Evolutionary conservation across 2,888 invertebrate genomes (phyloP), one percentile per base, ranked within the genome.

Genomic region (Drosophila multiciliata): DNA sequence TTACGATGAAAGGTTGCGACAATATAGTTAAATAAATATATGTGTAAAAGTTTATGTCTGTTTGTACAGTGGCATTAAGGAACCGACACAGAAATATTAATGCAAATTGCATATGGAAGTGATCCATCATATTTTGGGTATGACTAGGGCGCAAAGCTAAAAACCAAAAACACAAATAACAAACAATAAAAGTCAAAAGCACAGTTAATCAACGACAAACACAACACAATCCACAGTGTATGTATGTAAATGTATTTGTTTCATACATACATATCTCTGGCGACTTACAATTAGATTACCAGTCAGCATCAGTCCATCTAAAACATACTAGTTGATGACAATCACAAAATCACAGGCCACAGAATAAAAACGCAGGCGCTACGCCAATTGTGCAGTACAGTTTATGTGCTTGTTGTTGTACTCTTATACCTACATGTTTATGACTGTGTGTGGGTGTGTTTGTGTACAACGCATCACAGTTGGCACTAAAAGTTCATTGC

Each of bases 41-140:
- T 55, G 29, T 15, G 54, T 20, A 32, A 73, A 71, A 50, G 3
- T 17, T 36, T 23, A 26, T 45, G 23, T 23, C 23, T 45, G 15
- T 15, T 7, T 45, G 20, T 8, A 45, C 23, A 45, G 45, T 53
- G 72, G 55, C 66, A 80, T 75, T 55, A 80, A 76, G 71, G 55
- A 69, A 58, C 64, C 58, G 52, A 73, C 57, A 75, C 62, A 59
- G 12, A 79, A 73, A 71, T 78, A 88, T 89, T 90, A 89, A 88
- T 79, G 85, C 78, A 91, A 90, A 91, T 90, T 90, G 83, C 90
- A 85, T 80, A 82, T 87, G 91, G 91, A 91, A 91, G 90, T 91
- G 80, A 91, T 91, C 91, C 91, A 91, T 91, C 91, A 91, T 81
- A 73, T 80, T 75, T 53, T 53, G 58, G 66, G 55, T 62, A 59